Percentiles rank a stretch among this genome's conserved stretches.
Evolutionary conservation across 2,888 invertebrate genomes (phyloP).

Genomic region (Erebia ligea): DNA sequence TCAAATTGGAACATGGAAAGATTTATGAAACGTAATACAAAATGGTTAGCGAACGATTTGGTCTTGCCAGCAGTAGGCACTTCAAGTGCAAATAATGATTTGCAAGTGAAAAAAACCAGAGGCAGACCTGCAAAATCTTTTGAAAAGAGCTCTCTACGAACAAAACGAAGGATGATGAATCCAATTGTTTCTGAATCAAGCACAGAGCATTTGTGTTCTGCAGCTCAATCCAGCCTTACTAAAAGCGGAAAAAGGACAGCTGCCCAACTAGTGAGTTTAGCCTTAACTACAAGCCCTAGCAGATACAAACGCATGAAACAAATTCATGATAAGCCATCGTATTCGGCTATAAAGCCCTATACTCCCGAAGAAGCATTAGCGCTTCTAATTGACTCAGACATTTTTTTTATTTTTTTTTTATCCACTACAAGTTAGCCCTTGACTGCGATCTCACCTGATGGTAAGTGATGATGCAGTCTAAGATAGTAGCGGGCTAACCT

Average conservation of each 20-base stretch:
- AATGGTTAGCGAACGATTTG: background rate
- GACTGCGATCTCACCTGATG: too few relatives aligned
- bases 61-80: background rate
- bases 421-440: too few relatives aligned
- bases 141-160: background rate
- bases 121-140: conserved; percentile 1
- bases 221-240: background rate
- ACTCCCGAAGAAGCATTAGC: background rate
- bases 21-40: background rate
- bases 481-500: too few relatives aligned
- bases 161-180: background rate
- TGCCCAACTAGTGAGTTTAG: background rate
- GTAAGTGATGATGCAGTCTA: too few relatives aligned
- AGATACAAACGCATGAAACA: background rate
- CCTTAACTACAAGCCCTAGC: background rate
- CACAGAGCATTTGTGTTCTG: background rate
- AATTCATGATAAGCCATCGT: background rate
- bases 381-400: background rate
- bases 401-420: too few relatives aligned
- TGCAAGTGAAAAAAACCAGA: background rate
- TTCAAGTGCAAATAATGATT: background rate
- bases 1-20: background rate
- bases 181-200: background rate
- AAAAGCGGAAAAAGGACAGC: background rate
- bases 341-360: background rate